Conservation (phyloP, 2,888 invertebrate genomes). For the Octodonta nipae region DNA sequence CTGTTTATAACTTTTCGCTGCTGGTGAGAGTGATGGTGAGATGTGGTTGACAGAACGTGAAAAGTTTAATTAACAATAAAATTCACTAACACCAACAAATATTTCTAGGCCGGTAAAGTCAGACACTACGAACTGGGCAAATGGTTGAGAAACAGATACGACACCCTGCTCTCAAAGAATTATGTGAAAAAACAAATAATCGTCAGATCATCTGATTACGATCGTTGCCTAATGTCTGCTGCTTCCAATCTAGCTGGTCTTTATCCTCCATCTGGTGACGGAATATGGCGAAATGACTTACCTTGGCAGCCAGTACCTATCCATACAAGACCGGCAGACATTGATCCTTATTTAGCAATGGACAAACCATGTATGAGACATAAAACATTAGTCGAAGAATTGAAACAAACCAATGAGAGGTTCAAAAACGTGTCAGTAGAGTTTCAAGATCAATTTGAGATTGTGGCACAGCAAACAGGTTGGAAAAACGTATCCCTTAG, state of each 20-base stretch:
- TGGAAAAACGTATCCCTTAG: conserved; percentile 8
- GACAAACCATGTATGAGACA: conserved; percentile 35
- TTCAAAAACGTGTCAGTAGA: conserved; percentile 7
- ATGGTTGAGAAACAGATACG: conserved; percentile 61
- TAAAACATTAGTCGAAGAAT: no score
- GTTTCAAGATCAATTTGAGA: conserved; percentile 2
- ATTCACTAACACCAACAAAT: no score
- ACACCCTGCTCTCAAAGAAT: conserved; percentile 40
- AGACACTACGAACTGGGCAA: conserved; percentile 60
- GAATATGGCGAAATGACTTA: conserved; percentile 41
- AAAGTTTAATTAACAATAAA: background rate
- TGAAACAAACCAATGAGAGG: conserved; percentile 3
- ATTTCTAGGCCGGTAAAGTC: conserved; percentile 44
- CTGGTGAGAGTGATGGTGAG: no score
- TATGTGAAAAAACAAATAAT: conserved; percentile 45
- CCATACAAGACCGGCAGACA: conserved; percentile 38
- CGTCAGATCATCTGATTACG: conserved; percentile 65
- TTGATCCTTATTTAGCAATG: conserved; percentile 28
- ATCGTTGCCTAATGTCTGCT: conserved; percentile 80
- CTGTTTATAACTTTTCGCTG: no score
- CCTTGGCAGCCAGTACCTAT: conserved; percentile 62
- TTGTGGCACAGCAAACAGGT: conserved; percentile 7
- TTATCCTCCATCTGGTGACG: conserved; percentile 45
- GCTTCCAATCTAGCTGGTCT: conserved; percentile 64
- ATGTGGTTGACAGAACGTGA: no score